These are phyloP conservation scores for Smutsia gigantea DNA, from an alignment of 2,797 vertebrate species.

Conservation along the genomic window DNA sequence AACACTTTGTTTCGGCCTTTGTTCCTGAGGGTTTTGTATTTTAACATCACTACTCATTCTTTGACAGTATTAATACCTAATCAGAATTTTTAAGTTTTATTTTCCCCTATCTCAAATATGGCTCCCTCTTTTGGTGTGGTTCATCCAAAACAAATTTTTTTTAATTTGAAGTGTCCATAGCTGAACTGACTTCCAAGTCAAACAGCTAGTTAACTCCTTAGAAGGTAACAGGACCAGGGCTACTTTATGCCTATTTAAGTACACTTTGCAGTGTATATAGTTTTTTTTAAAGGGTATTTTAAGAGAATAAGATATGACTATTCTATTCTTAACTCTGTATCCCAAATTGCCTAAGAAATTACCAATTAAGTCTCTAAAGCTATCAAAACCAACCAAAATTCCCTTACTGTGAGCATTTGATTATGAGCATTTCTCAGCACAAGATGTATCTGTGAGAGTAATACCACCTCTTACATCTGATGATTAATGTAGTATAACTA, in stretches of 20 bases:
- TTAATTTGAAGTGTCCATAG: neutral
- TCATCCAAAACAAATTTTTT: slow-evolving; percentile 22
- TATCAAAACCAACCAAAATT: slow-evolving; percentile 41
- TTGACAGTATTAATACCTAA: neutral
- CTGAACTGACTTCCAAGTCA: neutral
- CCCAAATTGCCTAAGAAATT: neutral
- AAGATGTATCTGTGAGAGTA: neutral
- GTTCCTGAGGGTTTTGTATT: neutral
- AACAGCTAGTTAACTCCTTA: neutral
- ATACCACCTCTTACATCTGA: neutral
- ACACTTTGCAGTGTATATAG: neutral
- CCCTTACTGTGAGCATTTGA: neutral
- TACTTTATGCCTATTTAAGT: neutral
- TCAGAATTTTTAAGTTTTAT: neutral
- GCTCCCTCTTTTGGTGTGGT: neutral
- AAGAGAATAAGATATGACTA: neutral
- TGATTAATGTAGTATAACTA: neutral
- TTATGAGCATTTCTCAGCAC: neutral
- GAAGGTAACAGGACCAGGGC: neutral
- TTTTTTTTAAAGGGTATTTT: neutral
- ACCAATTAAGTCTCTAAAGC: neutral
- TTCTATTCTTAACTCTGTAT: neutral
- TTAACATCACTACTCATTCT: neutral
- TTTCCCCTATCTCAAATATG: neutral
- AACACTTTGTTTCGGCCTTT: neutral